A percentile compares a stretch with the other conserved stretches of the same genome.
phyloP scores from a whole-genome alignment of 2,888 invertebrate genomes.

The Orthosia cruda region DNA sequence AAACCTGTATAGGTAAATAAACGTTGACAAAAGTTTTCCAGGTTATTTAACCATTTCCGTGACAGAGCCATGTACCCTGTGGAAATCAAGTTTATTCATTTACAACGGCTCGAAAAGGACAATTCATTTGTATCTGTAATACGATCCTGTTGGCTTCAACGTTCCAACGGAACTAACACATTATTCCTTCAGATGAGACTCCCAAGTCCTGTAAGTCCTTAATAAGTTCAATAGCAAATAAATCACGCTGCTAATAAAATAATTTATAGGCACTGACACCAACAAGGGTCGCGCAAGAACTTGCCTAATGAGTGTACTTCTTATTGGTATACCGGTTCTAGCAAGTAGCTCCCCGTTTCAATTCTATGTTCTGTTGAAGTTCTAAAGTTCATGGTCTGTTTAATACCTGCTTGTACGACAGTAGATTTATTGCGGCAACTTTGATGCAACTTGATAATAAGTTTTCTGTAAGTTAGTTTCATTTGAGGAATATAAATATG shows the following conservation, averaged over 20 bases:
- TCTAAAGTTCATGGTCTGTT: conserved; percentile 42
- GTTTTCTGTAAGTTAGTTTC: too few relatives aligned
- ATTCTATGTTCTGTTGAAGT: conserved; percentile 62
- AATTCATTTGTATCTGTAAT: too few relatives aligned
- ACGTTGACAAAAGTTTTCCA: too few relatives aligned
- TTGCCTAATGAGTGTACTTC: conserved; percentile 73
- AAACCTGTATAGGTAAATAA: too few relatives aligned
- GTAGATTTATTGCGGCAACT: not conserved
- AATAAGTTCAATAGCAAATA: conserved; percentile 57
- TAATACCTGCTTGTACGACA: not conserved
- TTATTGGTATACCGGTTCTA: conserved; percentile 68
- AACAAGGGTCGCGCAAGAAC: conserved; percentile 63
- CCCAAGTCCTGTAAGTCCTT: conserved; percentile 27
- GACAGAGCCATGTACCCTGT: too few relatives aligned
- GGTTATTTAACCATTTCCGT: too few relatives aligned
- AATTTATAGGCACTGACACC: conserved; percentile 60
- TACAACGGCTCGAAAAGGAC: too few relatives aligned
- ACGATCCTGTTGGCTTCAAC: too few relatives aligned
- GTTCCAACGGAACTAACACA: not conserved
- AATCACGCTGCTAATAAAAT: conserved; percentile 67
- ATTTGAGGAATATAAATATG: too few relatives aligned
- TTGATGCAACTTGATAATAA: not conserved
- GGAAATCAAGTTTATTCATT: too few relatives aligned
- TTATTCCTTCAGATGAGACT: conserved; percentile 1
- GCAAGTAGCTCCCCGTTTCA: conserved; percentile 70